phyloP scores from a whole-genome alignment of 2,888 invertebrate genomes.

The Xanthia icteritia region DNA sequence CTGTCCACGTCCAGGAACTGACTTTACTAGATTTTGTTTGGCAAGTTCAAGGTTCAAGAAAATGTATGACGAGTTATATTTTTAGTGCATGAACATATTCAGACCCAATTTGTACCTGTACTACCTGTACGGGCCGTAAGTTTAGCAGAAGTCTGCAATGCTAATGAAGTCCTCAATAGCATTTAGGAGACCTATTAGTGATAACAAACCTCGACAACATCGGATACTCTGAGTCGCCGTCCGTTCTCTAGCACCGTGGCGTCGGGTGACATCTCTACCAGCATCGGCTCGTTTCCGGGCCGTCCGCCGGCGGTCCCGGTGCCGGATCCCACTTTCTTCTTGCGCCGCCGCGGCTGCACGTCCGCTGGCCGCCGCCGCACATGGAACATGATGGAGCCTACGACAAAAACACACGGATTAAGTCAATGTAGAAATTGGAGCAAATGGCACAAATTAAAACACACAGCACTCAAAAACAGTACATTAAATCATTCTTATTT shows the following conservation, averaged over 20 bases:
- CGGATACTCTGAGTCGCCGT: constrained; percentile 91
- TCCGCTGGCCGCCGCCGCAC: constrained; percentile 98
- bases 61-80: neutral
- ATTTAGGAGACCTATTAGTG: neutral
- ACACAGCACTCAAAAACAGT: neutral
- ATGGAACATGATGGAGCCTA: constrained; percentile 99
- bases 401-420: constrained; percentile 53
- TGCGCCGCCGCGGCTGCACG: constrained; percentile 96
- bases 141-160: neutral
- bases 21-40: neutral
- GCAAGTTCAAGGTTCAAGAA: neutral
- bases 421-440: neutral
- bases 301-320: constrained; percentile 88
- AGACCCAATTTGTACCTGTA: neutral
- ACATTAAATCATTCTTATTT: neutral
- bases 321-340: constrained; percentile 92
- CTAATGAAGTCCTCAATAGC: too few species aligned
- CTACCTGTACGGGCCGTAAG: neutral
- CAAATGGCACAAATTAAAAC: neutral
- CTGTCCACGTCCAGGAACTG: neutral
- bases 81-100: neutral
- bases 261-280: constrained; percentile 96
- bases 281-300: constrained; percentile 91
- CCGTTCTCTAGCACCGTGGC: constrained; percentile 92
- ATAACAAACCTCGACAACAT: constrained; percentile 91